Base-by-base conservation (phyloP, 2,113 vertebrate genomes). In the Hiodon alosoides region DNA sequence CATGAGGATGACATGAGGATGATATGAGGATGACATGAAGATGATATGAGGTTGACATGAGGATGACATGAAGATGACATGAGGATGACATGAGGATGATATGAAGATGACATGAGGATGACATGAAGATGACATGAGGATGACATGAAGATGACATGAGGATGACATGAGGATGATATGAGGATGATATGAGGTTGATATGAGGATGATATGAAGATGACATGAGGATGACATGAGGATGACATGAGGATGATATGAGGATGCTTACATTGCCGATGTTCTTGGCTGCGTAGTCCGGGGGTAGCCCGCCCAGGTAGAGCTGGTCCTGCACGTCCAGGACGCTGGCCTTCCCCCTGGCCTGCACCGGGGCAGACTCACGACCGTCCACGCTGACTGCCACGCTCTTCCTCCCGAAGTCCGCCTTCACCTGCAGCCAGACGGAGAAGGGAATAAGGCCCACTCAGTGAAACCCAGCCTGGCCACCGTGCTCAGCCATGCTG, bases 251-350 rank as follows among this genome's bases (percentile, higher is more conserved):
- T 31, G 31, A 31, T 31, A 31, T 31, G 7, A 78, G 0, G 0
- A 0, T 69, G 69, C 90, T 93, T 87, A 95, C 94, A n/a, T 93
- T 94, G 66, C 92, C 92, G 57, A 90, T 89, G 75, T 88, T 94
- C 81, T 88, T 92, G 3, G 91, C 84, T 14, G 75, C 57, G 3
- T 92, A 94, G 52, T 86, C 82, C 0, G 85, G 78, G 4, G 95
- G 95, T 0, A 95, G 82, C 4, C 96, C 96, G 62, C 96, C 96
- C 2, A 98, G 80, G 47, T 95, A 97, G 0, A 99, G 75, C 61
- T 88, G 93, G 5, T 88, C 89, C 76, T 94, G 92, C 76, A 98
- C 95, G 0, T 98, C 94, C 84, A 98, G 80, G 2, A 91, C 93
- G 80, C 82, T 91, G 0, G 87, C 90, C 17, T 96, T 94, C 58